Percentiles rank a stretch among this genome's conserved stretches.
Evolutionary conservation across 2,888 invertebrate genomes (phyloP).

Genomic region (Erynnis tages): DNA sequence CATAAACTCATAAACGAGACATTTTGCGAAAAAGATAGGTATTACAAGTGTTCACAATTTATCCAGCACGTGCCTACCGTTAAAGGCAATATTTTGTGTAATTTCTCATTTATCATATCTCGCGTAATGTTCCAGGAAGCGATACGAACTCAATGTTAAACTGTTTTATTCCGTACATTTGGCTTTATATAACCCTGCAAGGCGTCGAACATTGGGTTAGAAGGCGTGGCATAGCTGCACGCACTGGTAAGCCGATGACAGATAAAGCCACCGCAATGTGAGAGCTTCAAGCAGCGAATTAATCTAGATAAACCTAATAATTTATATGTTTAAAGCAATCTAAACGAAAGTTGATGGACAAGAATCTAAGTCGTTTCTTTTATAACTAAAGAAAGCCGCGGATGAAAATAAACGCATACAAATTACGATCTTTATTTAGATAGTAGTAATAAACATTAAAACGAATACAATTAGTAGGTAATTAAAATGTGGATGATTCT

Average conservation of each 20-base stretch:
- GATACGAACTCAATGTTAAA: neutral
- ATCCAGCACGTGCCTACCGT: too few relatives aligned
- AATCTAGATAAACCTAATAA: slow-evolving; percentile 23
- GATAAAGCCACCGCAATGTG: slow-evolving; percentile 37
- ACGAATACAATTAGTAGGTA: neutral
- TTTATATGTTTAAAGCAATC: slow-evolving; percentile 19
- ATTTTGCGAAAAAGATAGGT: too few relatives aligned
- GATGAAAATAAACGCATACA: neutral
- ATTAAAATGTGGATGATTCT: neutral
- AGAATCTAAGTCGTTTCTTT: slow-evolving; percentile 13
- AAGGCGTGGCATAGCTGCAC: slow-evolving; percentile 44
- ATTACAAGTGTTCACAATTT: too few relatives aligned
- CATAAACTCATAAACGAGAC: too few relatives aligned
- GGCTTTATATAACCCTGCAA: slow-evolving; percentile 5
- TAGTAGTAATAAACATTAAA: neutral
- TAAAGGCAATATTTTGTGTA: too few relatives aligned
- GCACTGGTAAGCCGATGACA: slow-evolving; percentile 42
- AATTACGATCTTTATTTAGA: neutral
- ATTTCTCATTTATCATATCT: too few relatives aligned
- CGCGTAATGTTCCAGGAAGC: neutral
- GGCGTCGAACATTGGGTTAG: slow-evolving; percentile 34
- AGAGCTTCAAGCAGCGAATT: slow-evolving; percentile 23
- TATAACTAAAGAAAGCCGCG: slow-evolving; percentile 5
- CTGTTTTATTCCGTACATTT: neutral
- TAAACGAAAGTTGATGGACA: slow-evolving; percentile 13